Base-by-base conservation (phyloP, 2,797 vertebrate species). In the Pyrocephalus nanus region DNA sequence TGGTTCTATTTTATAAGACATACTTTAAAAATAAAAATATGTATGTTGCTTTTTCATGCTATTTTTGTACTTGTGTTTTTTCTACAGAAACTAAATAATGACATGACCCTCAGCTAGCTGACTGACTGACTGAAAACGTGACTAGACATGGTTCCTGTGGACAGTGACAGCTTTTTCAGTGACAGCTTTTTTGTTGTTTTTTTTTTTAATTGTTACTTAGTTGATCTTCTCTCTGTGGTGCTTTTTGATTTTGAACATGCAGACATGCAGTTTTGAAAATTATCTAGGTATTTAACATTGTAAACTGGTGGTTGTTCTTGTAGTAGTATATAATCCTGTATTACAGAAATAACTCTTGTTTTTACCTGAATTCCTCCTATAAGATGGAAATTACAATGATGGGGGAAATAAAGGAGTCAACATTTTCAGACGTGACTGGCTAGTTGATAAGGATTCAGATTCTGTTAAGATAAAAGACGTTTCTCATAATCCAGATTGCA, bases 71-170 rank as follows among this genome's bases (percentile, higher is more conserved):
- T 97, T 98, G 90, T 98, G 97, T 98, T 98, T 98, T 98, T 98
- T 98, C 98, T 98, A 94, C 98, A 99, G 97, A 98, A 97, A 98
- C 98, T 98, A 98, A 98, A 71, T 97, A 98, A 97, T 98, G 98
- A 98, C 98, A 97, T 98, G 98, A 98, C 97, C 98, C 92, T 97
- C 98, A 98, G 97, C 98, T 98, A 97, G 97, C 98, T 98, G 98
- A 98, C 98, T 98, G 98, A 98, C 96, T 98, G 96, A 97, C 97
- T 98, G 98, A 98, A 98, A 96, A 98, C 97, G 98, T 98, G 98
- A 98, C 98, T 97, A 98, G 97, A 98, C 98, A 96, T 96, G 97
- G 97, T 98, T 97, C 97, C 96, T 97, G 98, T 97, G 96, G 97
- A 98, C 98, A 98, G 96, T 98, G 98, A 98, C 98, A 97, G 94